Conservation (phyloP, 37 sponge, comb jelly and placozoan genomes). For the Spongia lamella region DNA sequence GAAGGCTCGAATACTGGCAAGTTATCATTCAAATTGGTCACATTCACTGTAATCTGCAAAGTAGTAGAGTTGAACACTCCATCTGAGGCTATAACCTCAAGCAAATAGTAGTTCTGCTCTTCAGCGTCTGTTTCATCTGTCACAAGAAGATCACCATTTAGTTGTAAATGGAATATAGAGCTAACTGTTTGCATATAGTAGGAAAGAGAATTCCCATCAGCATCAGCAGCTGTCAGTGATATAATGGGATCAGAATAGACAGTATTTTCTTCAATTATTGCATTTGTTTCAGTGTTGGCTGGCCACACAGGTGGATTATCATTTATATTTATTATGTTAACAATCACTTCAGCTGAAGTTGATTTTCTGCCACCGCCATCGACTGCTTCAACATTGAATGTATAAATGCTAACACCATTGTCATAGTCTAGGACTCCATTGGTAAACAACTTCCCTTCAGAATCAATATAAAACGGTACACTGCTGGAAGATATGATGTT, state of each 20-base stretch:
- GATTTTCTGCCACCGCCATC: slow-evolving; percentile 36
- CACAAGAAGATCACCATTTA: slow-evolving; percentile 12
- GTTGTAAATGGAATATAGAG: slow-evolving; percentile 2
- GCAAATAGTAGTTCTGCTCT: background rate
- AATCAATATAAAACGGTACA: too few species aligned
- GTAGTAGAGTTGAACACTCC: background rate
- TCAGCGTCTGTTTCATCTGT: slow-evolving; percentile 26
- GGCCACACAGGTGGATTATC: slow-evolving; percentile 28
- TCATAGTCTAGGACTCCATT: slow-evolving; percentile 27
- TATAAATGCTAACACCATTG: slow-evolving; percentile 1
- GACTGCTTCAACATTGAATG: slow-evolving; percentile 29
- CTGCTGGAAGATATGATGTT: too few species aligned
- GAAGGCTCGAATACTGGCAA: slow-evolving; percentile 14
- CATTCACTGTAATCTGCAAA: slow-evolving; percentile 9
- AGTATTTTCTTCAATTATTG: slow-evolving; percentile 19
- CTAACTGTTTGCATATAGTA: slow-evolving; percentile 8
- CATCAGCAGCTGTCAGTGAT: slow-evolving; percentile 32
- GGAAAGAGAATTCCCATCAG: slow-evolving; percentile 45
- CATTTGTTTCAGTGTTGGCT: background rate
- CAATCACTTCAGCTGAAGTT: slow-evolving; percentile 14
- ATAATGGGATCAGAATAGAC: slow-evolving; percentile 12
- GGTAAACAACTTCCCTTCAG: slow-evolving; percentile 9
- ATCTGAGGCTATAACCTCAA: slow-evolving; percentile 15
- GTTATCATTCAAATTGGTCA: slow-evolving; percentile 41
- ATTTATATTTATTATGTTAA: slow-evolving; percentile 31